Base-by-base conservation (phyloP, 2,797 vertebrate genomes). In the Coregonus ussuriensis region DNA sequence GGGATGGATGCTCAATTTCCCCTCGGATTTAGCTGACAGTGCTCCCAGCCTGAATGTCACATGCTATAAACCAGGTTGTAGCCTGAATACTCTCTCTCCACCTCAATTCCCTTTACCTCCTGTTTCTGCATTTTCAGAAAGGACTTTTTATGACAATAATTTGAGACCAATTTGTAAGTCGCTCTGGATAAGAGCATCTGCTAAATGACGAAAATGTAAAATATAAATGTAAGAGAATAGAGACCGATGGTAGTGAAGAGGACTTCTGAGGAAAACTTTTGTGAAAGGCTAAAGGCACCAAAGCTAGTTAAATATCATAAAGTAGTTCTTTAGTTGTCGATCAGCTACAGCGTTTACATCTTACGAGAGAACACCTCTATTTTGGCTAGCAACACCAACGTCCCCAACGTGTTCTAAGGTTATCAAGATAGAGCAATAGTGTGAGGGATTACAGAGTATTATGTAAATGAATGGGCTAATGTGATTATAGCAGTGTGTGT, bases 381-480 rank as follows among this genome's bases (percentile, higher is more conserved):
- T 6, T 5, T 16, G 37, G 35, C 65, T 67, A 67, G 41, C 3
- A 9, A 25, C 59, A 25, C 7, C n/a, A 63, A 21, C 41, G 41
- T 13, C 41, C 41, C 41, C 9, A 9, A 3, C 2, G 9, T 11
- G 77, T 75, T 59, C 79, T 79, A 84, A 82, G 72, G 76, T 85
- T 82, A 88, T 84, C 82, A 56, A 80, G 82, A 84, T 65, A 69
- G 37, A 47, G 41, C 41, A 47, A 47, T 11, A 3, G 9, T 79
- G 25, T 25, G 25, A 25, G 25, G 25, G 25, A 25, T 25, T 83
- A 85, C 67, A 69, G 53, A 59, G 75, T 25, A 77, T 86, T 86
- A 82, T 87, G 86, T 67, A 80, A 88, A 85, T 78, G 4, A 84
- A 16, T 65, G 52, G 2, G 52, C 71, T 86, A 87, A 88, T 71